phyloP scores from a whole-genome alignment of 2,797 vertebrate species.

The Fistularia tabacaria region DNA sequence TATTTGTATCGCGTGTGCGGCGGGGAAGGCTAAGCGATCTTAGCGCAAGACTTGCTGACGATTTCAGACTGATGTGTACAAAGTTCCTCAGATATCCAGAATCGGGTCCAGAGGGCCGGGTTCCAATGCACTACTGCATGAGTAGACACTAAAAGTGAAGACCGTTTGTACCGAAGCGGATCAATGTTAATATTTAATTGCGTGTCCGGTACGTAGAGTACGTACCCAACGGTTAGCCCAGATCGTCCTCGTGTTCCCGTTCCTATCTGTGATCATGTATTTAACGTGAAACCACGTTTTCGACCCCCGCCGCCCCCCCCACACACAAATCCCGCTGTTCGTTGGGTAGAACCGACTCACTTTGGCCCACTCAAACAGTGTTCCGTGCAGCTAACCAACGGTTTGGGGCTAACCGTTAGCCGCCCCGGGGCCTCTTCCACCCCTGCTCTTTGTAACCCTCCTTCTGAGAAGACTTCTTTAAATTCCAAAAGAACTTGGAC shows the following conservation, averaged over 20 bases:
- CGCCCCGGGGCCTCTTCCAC: too few relatives aligned
- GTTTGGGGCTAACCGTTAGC: too few relatives aligned
- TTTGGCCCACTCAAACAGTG: too few relatives aligned
- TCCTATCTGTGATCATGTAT: slow-evolving; percentile 16
- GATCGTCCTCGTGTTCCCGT: slow-evolving; percentile 20
- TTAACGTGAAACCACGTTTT: slow-evolving; percentile 17
- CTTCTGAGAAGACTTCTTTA: too few relatives aligned
- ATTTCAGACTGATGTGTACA: slow-evolving; percentile 15
- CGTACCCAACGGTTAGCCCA: background rate
- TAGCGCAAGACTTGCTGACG: slow-evolving; percentile 9
- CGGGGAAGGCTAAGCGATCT: slow-evolving; percentile 8
- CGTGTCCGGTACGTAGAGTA: slow-evolving; percentile 4
- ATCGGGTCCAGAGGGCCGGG: slow-evolving; percentile 10
- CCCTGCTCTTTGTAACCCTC: too few relatives aligned
- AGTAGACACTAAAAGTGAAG: slow-evolving; percentile 28
- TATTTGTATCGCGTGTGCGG: slow-evolving; percentile 19
- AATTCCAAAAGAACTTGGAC: too few relatives aligned
- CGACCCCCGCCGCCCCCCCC: background rate
- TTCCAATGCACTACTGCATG: slow-evolving; percentile 39
- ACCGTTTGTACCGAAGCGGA: slow-evolving; percentile 29
- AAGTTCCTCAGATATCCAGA: slow-evolving; percentile 7
- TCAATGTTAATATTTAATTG: slow-evolving; percentile 29
- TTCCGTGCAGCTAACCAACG: too few relatives aligned
- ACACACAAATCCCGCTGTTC: too few relatives aligned
- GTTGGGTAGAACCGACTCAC: too few relatives aligned